phyloP scores from a whole-genome alignment of 2,888 invertebrate genomes.

The Leptinotarsa peninsularis region DNA sequence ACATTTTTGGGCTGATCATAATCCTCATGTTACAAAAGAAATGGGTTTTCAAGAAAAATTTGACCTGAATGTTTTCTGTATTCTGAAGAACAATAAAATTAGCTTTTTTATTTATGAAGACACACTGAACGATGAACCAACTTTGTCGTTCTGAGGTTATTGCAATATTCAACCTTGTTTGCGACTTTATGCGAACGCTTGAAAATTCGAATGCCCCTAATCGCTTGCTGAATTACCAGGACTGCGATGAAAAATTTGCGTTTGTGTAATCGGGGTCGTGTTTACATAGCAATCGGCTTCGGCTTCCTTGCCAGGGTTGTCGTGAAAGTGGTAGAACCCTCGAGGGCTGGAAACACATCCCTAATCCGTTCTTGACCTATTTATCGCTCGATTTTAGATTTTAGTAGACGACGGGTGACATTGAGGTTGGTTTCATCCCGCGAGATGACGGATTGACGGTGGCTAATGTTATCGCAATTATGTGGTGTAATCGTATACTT shows the following conservation, averaged over 20 bases:
- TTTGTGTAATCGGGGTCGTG: neutral
- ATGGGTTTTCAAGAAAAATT: too few species aligned
- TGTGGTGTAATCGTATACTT: too few species aligned
- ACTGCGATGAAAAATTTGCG: neutral
- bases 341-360: neutral
- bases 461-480: too few species aligned
- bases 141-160: too few species aligned
- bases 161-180: neutral
- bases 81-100: too few species aligned
- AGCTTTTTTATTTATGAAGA: too few species aligned
- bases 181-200: neutral
- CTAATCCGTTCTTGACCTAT: conserved; percentile 3
- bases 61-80: too few species aligned
- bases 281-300: neutral
- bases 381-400: neutral
- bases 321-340: neutral
- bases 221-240: neutral
- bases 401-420: neutral
- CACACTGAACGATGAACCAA: too few species aligned
- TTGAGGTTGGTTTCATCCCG: neutral
- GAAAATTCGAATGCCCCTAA: neutral
- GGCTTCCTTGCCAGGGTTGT: neutral
- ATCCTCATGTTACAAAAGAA: too few species aligned
- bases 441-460: too few species aligned
- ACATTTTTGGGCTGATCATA: too few species aligned